Base-by-base conservation (phyloP, 2,113 vertebrate genomes). In the Pongo pygmaeus region DNA sequence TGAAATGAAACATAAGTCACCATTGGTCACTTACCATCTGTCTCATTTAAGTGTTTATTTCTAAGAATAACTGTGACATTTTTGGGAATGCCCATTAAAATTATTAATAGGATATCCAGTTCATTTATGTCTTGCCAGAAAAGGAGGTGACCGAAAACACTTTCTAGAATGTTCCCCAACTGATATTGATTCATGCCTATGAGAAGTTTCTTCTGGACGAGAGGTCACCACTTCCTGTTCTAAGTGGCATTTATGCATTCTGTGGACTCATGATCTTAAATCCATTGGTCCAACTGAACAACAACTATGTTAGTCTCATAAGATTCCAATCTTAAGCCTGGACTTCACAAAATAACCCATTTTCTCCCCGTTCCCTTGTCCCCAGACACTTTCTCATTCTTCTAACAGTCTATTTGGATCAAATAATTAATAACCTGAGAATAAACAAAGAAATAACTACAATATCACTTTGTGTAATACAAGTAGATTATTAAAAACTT, bases 261-360 rank as follows among this genome's bases (percentile, higher is more conserved):
- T 18, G 3, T 38, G 55, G 22, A 52, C 35, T 67, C 14, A 27
- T 6, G 2, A 67, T 43, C n/a, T 12, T 46, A 18, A 69, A 30
- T 27, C 40, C 13, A 23, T 6, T 8, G 22, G 27, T 46, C 23
- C n/a, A 77, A 11, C 0, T 43, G 27, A 8, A 10, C 3, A 18
- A 11, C 6, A 13, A n/a, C n/a, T 8, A 0, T 1, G 0, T 32
- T 32, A 43, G 38, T 70, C 16, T 57, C 5, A 9, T 1, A 9
- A 8, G 23, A 48, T 3, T 40, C 50, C 57, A 43, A 35, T 22
- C 75, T 35, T 2, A n/a, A 8, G 23, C 3, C 55, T 27, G 20
- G 4, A 13, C 3, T 6, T 30, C 6, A 7, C 7, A 43, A 12
- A 48, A 0, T 7, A 30, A 38, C 6, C 32, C 43, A 78, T 4